Base-by-base conservation (phyloP, 1,140 invertebrate genomes). In the Cherax quadricarinatus region DNA sequence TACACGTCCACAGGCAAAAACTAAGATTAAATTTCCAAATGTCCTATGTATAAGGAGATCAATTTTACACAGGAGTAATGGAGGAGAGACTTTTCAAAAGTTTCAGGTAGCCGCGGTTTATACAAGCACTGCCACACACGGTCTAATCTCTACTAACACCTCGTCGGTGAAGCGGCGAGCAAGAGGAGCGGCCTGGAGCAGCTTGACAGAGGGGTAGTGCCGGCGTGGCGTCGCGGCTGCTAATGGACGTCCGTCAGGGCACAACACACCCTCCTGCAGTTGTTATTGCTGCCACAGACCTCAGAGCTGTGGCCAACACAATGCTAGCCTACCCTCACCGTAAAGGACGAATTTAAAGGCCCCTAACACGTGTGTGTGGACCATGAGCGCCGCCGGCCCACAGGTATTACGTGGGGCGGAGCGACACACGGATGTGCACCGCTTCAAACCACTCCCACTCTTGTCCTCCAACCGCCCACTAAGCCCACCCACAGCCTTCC, bases 361-460 rank as follows among this genome's bases (percentile, higher is more conserved):
- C 41, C 51, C 6, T 21, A 9, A 80, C 86, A 88, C 86, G 78
- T 60, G 75, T 24, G 57, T 60, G 73, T 88, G 78, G 78, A 88
- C 86, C 86, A 88, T 88, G 75, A 88, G 86, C 53, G 86, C 86
- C 78, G 51, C 51, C 57, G 86, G 86, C 73, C 73, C 75, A 88
- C 75, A 88, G 86, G 78, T 80, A 79, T 88, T 88, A 88, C 86
- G 57, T 30, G 86, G 75, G 86, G 86, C 86, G 86, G 86, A 80
- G 86, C 86, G 75, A 80, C 86, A 88, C 86, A 30, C 86, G 86
- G 86, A 88, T 88, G 86, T 88, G 75, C 51, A 78, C 86, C 73
- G 86, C 86, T 80, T 80, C 86, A 79, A 66, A 88, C 86, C 86
- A 88, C 86, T 88, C 86, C 86, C 86, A 88, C 86, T 88, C 86